Evolutionary conservation across 1,140 invertebrate genomes (phyloP).

Genomic region (Sweltsa coloradensis): DNA sequence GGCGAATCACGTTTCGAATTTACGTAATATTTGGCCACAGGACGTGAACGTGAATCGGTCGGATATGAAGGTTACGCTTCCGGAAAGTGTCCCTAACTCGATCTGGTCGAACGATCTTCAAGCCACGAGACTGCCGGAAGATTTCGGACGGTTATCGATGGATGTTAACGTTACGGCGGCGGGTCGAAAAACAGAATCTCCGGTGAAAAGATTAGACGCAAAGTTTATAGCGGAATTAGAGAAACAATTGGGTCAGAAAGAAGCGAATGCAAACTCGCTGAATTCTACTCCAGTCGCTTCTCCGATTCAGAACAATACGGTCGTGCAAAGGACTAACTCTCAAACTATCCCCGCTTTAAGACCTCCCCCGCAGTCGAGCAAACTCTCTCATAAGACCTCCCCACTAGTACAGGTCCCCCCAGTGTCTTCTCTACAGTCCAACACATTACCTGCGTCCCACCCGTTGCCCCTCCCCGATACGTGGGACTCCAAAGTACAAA

Average conservation of each 20-base stretch:
- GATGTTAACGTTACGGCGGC: too few species aligned
- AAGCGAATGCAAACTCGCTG: constrained; percentile 36
- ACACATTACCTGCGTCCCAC: neutral
- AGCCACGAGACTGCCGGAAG: neutral
- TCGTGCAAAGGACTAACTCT: too few species aligned
- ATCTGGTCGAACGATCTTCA: neutral
- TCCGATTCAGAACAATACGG: too few species aligned
- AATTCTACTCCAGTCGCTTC: too few species aligned
- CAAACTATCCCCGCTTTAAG: constrained; percentile 31
- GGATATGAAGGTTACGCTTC: neutral
- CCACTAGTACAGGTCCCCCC: constrained; percentile 12
- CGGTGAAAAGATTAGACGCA: constrained; percentile 35
- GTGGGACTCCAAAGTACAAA: constrained; percentile 2
- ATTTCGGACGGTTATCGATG: too few species aligned
- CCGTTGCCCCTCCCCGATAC: neutral
- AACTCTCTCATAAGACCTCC: constrained; percentile 17
- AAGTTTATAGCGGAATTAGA: constrained; percentile 46
- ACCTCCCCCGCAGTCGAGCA: constrained; percentile 27
- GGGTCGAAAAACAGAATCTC: neutral
- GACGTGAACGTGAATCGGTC: constrained; percentile 20
- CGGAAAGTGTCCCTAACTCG: neutral
- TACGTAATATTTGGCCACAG: neutral
- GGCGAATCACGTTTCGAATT: too few species aligned
- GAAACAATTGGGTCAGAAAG: constrained; percentile 41
- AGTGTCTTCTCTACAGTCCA: constrained; percentile 11